Evolutionary conservation across 2,797 vertebrate genomes (phyloP).

Genomic region (Lerista edwardsae): DNA sequence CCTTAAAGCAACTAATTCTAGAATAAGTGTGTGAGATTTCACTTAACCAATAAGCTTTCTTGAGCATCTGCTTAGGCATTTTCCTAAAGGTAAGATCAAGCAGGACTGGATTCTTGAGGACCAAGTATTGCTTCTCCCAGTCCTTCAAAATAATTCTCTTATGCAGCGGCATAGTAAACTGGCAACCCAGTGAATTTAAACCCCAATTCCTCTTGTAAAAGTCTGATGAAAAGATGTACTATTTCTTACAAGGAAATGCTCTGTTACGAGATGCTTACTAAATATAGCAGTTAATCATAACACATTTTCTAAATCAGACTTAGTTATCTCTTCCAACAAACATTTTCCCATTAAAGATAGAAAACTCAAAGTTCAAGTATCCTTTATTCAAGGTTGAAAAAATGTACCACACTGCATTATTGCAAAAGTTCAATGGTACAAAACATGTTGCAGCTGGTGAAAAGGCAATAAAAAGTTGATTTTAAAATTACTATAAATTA

Average conservation of each 20-base stretch:
- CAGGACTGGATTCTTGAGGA: neutral
- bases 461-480: slow-evolving; percentile 79
- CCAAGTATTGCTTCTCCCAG: neutral
- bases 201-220: neutral
- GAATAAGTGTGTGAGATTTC: too few relatives aligned
- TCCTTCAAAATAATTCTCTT: neutral
- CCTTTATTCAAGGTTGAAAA: slow-evolving; percentile 85
- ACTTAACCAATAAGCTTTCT: too few relatives aligned
- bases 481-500: slow-evolving; percentile 84
- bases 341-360: neutral
- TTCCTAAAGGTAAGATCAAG: neutral
- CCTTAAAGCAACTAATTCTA: too few relatives aligned
- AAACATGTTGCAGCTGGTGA: slow-evolving; percentile 83
- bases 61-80: neutral
- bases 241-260: neutral
- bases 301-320: neutral
- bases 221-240: neutral
- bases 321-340: neutral
- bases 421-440: slow-evolving; percentile 84
- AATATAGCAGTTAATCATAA: neutral
- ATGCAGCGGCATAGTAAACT: neutral
- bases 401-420: slow-evolving; percentile 83
- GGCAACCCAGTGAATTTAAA: too few relatives aligned
- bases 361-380: slow-evolving; percentile 82
- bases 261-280: too few relatives aligned